These are phyloP conservation scores for Eudasyphora cyanicolor DNA, from an alignment of 2,888 invertebrate species.

Conservation along the genomic window DNA sequence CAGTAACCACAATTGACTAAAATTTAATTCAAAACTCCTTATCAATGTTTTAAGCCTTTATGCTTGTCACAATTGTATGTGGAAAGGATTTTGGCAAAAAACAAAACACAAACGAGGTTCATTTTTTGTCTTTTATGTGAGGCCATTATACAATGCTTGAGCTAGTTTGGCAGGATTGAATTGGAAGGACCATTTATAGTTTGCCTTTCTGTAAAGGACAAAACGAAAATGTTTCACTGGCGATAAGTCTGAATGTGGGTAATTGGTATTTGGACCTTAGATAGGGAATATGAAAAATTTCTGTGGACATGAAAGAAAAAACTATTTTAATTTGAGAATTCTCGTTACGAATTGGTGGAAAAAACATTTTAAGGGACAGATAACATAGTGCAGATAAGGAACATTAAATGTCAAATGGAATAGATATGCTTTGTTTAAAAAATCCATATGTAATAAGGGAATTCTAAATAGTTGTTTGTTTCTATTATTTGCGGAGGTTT, in stretches of 20 bases:
- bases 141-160: not conserved
- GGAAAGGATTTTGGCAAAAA: not conserved
- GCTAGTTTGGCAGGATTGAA: not conserved
- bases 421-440: too few relatives aligned
- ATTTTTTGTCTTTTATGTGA: not conserved
- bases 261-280: not conserved
- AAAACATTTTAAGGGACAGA: too few relatives aligned
- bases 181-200: not conserved
- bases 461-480: too few relatives aligned
- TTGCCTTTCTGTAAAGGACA: not conserved
- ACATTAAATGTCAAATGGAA: too few relatives aligned
- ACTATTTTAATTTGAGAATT: too few relatives aligned
- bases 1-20: slow-evolving; percentile 7
- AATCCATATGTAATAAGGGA: too few relatives aligned
- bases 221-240: not conserved
- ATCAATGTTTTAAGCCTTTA: not conserved
- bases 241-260: not conserved
- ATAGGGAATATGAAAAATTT: too few relatives aligned
- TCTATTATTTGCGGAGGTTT: too few relatives aligned
- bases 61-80: not conserved
- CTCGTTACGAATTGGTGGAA: too few relatives aligned
- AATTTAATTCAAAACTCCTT: slow-evolving; percentile 12
- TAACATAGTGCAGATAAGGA: too few relatives aligned
- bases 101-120: too few relatives aligned
- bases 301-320: too few relatives aligned